A percentile compares a stretch with the other conserved stretches of the same genome.
Conservation (phyloP, 1,140 invertebrate genomes). For the Conus ventricosus region DNA sequence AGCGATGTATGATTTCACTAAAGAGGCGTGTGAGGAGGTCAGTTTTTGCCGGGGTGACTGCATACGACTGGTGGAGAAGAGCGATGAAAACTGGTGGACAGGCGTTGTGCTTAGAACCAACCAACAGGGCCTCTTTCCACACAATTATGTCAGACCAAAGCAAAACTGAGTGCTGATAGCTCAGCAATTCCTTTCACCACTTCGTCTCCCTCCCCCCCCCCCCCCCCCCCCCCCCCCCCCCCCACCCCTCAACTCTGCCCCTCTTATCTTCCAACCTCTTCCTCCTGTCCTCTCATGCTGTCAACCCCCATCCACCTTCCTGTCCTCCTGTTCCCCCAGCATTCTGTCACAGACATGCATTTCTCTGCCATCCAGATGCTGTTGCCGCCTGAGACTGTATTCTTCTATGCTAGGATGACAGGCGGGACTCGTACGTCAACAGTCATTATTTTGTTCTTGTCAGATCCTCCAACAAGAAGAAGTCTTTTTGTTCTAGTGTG, state of each 20-base stretch:
- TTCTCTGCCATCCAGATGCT: no score
- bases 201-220: not conserved
- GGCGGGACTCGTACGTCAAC: no score
- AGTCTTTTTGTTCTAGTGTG: no score
- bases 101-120: conserved; percentile 87
- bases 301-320: not conserved
- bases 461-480: no score
- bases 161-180: not conserved
- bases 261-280: not conserved
- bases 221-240: not conserved
- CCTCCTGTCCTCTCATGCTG: not conserved
- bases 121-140: conserved; percentile 91
- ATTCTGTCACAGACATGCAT: not conserved
- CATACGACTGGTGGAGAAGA: conserved; percentile 95
- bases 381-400: no score
- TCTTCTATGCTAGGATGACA: no score
- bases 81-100: conserved; percentile 98
- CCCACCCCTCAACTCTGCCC: not conserved
- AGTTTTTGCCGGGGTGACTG: conserved; percentile 97
- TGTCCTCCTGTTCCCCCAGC: not conserved
- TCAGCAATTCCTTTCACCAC: no score
- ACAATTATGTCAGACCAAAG: conserved; percentile 87
- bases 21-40: conserved; percentile 96
- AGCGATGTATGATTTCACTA: conserved; percentile 97
- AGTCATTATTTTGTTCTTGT: no score